Percentiles rank a stretch among this genome's conserved stretches.
phyloP scores from a whole-genome alignment of 2,888 invertebrate species.

The Pammene fasciana region DNA sequence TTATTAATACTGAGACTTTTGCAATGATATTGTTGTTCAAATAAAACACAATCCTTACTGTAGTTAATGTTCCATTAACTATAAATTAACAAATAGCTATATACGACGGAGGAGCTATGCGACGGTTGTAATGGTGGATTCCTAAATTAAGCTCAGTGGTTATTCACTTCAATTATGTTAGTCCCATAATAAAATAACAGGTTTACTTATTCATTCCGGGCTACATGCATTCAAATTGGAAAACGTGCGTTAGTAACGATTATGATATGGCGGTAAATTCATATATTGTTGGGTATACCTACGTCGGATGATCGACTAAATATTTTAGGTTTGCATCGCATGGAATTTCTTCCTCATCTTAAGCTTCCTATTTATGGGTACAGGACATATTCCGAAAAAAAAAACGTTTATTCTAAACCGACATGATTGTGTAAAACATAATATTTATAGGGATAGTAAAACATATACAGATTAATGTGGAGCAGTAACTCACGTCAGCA shows the following conservation, averaged over 20 bases:
- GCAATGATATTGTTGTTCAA: conserved; percentile 49
- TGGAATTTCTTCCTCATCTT: too few relatives aligned
- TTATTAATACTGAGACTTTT: conserved; percentile 39
- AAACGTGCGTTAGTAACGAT: conserved; percentile 8
- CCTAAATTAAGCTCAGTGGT: conserved; percentile 44
- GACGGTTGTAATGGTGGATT: background rate
- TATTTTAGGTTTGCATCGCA: background rate
- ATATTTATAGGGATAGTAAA: background rate
- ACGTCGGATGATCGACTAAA: background rate
- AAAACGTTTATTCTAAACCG: too few relatives aligned
- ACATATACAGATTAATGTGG: conserved; percentile 2
- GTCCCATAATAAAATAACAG: conserved; percentile 65
- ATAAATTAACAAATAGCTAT: conserved; percentile 51
- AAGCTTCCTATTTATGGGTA: too few relatives aligned
- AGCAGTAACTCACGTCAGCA: conserved; percentile 23
- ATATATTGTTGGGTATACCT: background rate
- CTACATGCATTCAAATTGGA: conserved; percentile 27
- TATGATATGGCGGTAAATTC: conserved; percentile 5
- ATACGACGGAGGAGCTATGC: conserved; percentile 15
- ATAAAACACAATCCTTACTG: conserved; percentile 47
- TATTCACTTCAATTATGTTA: conserved; percentile 59
- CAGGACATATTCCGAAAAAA: too few relatives aligned
- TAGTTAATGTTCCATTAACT: conserved; percentile 62
- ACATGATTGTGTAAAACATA: too few relatives aligned
- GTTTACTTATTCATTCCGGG: conserved; percentile 52